Evolutionary conservation across 2,888 invertebrate species (phyloP).

Genomic region (Papilio protenor): DNA sequence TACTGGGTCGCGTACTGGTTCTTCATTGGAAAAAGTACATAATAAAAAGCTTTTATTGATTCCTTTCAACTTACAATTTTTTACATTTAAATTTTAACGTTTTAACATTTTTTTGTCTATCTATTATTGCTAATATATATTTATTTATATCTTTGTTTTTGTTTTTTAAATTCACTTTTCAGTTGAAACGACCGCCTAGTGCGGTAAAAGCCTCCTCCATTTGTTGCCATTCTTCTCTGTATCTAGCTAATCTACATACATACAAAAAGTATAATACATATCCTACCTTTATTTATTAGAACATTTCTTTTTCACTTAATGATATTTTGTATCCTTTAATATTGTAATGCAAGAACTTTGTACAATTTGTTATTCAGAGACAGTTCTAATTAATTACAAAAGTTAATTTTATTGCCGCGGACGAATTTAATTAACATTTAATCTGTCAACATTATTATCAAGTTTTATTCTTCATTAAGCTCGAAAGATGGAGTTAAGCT

Average conservation of each 20-base stretch:
- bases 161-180: no score
- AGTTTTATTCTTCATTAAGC: neutral
- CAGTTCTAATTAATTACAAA: conserved; percentile 8
- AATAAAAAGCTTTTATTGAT: no score
- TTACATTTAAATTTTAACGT: no score
- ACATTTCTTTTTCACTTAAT: neutral
- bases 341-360: conserved; percentile 6
- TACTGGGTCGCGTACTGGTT: no score
- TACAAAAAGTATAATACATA: no score
- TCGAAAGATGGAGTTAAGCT: neutral
- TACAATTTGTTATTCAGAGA: neutral
- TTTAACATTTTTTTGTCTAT: no score
- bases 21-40: no score
- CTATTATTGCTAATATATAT: no score
- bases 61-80: no score
- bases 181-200: no score
- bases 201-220: neutral
- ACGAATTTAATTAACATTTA: neutral
- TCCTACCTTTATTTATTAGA: no score
- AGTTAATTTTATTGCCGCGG: neutral
- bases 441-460: neutral
- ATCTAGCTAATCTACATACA: neutral
- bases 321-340: neutral
- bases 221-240: neutral
- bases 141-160: no score